phyloP scores from a whole-genome alignment of 2,113 vertebrate genomes.

The Hemichromis elongatus region DNA sequence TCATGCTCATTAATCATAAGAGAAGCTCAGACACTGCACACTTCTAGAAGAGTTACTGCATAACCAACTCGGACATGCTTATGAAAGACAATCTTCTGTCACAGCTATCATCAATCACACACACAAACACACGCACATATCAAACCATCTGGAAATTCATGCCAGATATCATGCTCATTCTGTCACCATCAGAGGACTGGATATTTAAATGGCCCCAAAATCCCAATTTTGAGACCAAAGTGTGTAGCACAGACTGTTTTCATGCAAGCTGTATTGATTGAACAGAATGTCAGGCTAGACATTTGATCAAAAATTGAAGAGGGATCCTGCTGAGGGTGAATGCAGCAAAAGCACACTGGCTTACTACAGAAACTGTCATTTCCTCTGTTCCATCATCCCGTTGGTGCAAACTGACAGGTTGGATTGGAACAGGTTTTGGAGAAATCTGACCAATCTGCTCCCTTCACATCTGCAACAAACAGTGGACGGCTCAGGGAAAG shows the following conservation, averaged over 20 bases:
- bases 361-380: not conserved
- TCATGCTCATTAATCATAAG: constrained; percentile 19
- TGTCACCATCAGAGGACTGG: constrained; percentile 7
- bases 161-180: constrained; percentile 43
- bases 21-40: not conserved
- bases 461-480: constrained; percentile 13
- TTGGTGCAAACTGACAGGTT: constrained; percentile 1
- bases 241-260: not conserved
- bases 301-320: not conserved
- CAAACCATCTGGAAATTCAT: constrained; percentile 10
- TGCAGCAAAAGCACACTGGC: not conserved
- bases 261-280: not conserved
- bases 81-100: not conserved
- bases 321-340: not conserved
- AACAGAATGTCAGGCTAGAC: not conserved
- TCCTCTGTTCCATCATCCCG: not conserved
- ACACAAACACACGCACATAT: constrained; percentile 13
- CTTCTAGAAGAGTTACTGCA: not conserved
- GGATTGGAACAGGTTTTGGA: not conserved
- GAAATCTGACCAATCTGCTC: not conserved
- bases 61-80: constrained; percentile 34
- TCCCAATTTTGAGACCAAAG: constrained; percentile 11
- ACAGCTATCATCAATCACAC: constrained; percentile 16
- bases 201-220: not conserved
- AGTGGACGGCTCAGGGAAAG: not conserved